These are phyloP conservation scores for Cephus pygmeus DNA, from an alignment of 2,888 invertebrate genomes.

Conservation along the genomic window DNA sequence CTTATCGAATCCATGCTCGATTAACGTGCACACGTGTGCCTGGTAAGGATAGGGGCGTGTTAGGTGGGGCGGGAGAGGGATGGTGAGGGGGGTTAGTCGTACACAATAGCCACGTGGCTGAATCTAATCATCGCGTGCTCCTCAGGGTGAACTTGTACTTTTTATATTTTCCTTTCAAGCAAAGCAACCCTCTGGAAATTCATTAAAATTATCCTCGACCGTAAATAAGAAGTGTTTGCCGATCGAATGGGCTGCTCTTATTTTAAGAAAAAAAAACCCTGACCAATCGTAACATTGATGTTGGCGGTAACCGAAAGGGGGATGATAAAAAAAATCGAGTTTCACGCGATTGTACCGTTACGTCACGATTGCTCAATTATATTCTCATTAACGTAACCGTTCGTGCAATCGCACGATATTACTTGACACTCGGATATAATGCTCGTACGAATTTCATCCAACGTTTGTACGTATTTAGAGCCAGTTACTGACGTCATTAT, in stretches of 20 bases:
- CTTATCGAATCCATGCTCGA: slow-evolving; percentile 41
- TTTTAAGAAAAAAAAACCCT: background rate
- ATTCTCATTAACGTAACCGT: no score
- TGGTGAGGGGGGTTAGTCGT: slow-evolving; percentile 24
- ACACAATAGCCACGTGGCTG: slow-evolving; percentile 53
- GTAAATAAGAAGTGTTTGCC: no score
- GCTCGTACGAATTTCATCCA: no score
- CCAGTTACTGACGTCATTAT: no score
- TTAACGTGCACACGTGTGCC: slow-evolving; percentile 32
- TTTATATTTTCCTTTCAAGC: background rate
- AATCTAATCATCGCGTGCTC: slow-evolving; percentile 49
- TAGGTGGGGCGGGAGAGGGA: slow-evolving; percentile 32
- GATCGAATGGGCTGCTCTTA: background rate
- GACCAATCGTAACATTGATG: background rate
- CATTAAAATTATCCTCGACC: slow-evolving; percentile 25
- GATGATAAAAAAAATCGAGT: no score
- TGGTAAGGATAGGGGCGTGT: slow-evolving; percentile 16
- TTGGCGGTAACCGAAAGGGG: no score
- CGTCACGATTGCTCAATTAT: no score
- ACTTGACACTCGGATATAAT: no score
- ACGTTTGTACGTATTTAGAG: no score
- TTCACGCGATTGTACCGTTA: no score
- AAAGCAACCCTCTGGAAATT: slow-evolving; percentile 39
- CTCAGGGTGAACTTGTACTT: background rate
- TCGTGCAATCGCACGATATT: no score